A percentile compares a stretch with the other conserved stretches of the same genome.
phyloP scores from a whole-genome alignment of 1,140 invertebrate genomes.

The Oryctes rhinoceros region DNA sequence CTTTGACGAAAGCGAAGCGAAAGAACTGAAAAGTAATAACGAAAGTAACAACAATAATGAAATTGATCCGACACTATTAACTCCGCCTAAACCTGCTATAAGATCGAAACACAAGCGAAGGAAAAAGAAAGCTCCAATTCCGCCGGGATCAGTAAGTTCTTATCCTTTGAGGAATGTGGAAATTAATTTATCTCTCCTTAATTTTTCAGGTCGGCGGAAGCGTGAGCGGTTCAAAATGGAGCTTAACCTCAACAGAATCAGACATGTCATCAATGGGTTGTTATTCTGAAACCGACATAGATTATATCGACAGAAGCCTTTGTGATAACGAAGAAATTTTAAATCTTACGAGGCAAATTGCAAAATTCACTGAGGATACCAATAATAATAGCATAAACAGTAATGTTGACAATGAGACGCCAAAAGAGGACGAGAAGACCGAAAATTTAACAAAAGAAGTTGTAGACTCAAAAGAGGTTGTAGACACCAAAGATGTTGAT shows the following conservation, averaged over 20 bases:
- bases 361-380: slow-evolving; percentile 43
- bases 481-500: slow-evolving; percentile 1
- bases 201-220: slow-evolving; percentile 25
- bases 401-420: slow-evolving; percentile 15
- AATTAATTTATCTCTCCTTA: slow-evolving; percentile 18
- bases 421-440: slow-evolving; percentile 43
- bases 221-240: slow-evolving; percentile 47
- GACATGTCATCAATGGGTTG: slow-evolving; percentile 43
- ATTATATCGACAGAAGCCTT: slow-evolving; percentile 38
- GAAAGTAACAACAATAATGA: neutral
- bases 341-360: slow-evolving; percentile 44
- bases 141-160: slow-evolving; percentile 34
- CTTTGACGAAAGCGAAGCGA: slow-evolving; percentile 41
- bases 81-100: slow-evolving; percentile 30
- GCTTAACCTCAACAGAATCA: slow-evolving; percentile 49
- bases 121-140: slow-evolving; percentile 46
- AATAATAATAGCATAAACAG: slow-evolving; percentile 44
- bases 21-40: slow-evolving; percentile 19
- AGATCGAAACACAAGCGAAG: slow-evolving; percentile 34
- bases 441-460: slow-evolving; percentile 32
- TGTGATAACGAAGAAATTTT: slow-evolving; percentile 41
- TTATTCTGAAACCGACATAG: slow-evolving; percentile 35
- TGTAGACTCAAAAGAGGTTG: neutral
- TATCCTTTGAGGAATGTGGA: neutral
- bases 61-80: slow-evolving; percentile 16